Evolutionary conservation across 2,888 invertebrate genomes (phyloP).

Genomic region (Drosophila mercatorum): DNA sequence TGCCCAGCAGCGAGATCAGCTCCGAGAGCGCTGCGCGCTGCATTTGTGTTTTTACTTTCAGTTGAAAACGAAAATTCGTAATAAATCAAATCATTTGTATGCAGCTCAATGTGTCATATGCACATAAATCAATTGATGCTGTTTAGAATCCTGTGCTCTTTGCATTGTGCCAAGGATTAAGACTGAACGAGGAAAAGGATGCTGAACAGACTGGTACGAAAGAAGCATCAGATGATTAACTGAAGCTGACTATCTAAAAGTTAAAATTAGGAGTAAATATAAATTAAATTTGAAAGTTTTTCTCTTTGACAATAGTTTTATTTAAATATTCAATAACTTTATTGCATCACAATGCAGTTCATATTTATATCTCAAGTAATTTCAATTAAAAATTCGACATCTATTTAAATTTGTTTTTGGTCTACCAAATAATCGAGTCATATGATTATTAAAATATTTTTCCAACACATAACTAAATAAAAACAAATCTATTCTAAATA

Average conservation of each 20-base stretch:
- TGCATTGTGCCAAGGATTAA: slow-evolving; percentile 58
- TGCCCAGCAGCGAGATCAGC: slow-evolving; percentile 20
- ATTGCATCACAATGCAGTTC: too few species aligned
- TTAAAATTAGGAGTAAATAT: too few species aligned
- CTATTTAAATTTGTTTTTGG: too few species aligned
- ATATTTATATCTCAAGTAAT: too few species aligned
- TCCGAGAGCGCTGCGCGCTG: slow-evolving; percentile 38
- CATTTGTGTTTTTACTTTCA: slow-evolving; percentile 72
- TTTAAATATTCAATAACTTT: neutral
- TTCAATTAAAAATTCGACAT: too few species aligned
- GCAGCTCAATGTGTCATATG: slow-evolving; percentile 57
- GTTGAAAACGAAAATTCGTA: slow-evolving; percentile 64
- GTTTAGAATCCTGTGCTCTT: slow-evolving; percentile 39
- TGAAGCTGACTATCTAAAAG: neutral
- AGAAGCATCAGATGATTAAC: slow-evolving; percentile 5
- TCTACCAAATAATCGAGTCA: too few species aligned
- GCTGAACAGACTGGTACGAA: slow-evolving; percentile 11
- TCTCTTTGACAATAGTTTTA: neutral
- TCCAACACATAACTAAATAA: too few species aligned
- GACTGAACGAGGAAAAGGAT: neutral
- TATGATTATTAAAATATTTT: too few species aligned
- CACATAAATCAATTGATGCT: slow-evolving; percentile 62
- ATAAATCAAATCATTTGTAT: slow-evolving; percentile 76
- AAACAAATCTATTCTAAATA: too few species aligned
- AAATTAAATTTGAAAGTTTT: neutral